A percentile compares a stretch with the other conserved stretches of the same genome.
phyloP scores from a whole-genome alignment of 2,797 vertebrate genomes.

The Cheirogaleus major region DNA sequence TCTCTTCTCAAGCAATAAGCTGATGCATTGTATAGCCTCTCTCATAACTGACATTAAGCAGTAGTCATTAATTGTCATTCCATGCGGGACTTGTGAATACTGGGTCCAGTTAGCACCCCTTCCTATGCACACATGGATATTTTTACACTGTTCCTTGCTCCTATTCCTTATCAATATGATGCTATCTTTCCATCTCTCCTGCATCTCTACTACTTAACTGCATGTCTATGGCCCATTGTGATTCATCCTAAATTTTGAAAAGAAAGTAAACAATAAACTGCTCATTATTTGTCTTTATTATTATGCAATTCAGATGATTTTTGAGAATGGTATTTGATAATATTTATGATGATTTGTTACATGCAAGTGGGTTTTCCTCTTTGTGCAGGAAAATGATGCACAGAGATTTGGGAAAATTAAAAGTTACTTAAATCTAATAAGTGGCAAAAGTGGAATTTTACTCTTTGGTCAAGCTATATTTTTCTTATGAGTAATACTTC shows the following conservation, averaged over 20 bases:
- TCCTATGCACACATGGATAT: neutral
- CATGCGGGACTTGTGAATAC: neutral
- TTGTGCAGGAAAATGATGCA: neutral
- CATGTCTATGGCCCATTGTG: neutral
- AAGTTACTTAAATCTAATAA: slow-evolving; percentile 18
- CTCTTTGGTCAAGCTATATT: neutral
- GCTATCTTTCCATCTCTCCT: neutral
- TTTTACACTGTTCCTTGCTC: neutral
- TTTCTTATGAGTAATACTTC: neutral
- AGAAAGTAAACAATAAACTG: neutral
- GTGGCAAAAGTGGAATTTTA: neutral
- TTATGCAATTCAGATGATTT: neutral
- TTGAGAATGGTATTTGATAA: neutral
- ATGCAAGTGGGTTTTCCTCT: neutral
- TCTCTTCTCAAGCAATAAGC: neutral
- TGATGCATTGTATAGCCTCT: neutral
- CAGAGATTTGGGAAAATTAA: neutral
- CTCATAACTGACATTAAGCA: neutral
- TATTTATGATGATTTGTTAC: neutral
- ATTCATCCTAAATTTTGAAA: slow-evolving; percentile 21
- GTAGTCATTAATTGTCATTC: neutral
- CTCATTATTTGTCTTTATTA: neutral
- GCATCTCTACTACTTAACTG: neutral
- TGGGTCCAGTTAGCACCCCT: neutral
- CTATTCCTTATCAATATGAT: neutral